Percentiles rank a stretch among this genome's conserved stretches.
phyloP scores from a whole-genome alignment of 1,140 invertebrate genomes.

The Scaptomyza pallida region DNA sequence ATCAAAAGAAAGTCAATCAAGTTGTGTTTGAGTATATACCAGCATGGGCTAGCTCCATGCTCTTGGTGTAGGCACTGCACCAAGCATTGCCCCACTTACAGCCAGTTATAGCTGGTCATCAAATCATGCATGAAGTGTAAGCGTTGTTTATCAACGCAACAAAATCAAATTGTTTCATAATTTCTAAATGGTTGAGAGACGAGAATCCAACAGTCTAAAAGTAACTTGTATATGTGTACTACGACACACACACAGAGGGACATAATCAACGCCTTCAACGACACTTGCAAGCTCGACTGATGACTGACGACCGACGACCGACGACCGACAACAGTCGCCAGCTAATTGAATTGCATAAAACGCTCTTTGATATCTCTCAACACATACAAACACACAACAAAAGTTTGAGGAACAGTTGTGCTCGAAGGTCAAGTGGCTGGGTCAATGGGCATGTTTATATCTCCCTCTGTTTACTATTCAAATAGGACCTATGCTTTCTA shows the following conservation, averaged over 20 bases:
- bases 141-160: constrained; percentile 59
- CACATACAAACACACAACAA: not conserved
- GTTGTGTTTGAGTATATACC: no score
- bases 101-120: constrained; percentile 31
- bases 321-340: not conserved
- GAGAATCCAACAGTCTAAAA: constrained; percentile 1
- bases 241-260: not conserved
- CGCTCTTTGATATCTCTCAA: constrained; percentile 77
- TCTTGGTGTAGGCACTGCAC: no score
- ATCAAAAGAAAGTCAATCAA: no score
- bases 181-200: constrained; percentile 50
- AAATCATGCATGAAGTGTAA: constrained; percentile 21
- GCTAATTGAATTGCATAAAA: constrained; percentile 77
- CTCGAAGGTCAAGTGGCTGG: constrained; percentile 57
- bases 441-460: not conserved
- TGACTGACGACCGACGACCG: not conserved
- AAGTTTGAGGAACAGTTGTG: constrained; percentile 2
- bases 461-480: not conserved
- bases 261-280: constrained; percentile 10
- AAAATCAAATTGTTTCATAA: constrained; percentile 66
- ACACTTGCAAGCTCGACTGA: constrained; percentile 8
- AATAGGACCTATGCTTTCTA: not conserved
- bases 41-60: no score
- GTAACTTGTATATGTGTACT: constrained; percentile 36
- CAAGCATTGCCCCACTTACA: constrained; percentile 51